Base-by-base conservation (phyloP, 1,140 invertebrate genomes). In the Drosophila mayri region DNA sequence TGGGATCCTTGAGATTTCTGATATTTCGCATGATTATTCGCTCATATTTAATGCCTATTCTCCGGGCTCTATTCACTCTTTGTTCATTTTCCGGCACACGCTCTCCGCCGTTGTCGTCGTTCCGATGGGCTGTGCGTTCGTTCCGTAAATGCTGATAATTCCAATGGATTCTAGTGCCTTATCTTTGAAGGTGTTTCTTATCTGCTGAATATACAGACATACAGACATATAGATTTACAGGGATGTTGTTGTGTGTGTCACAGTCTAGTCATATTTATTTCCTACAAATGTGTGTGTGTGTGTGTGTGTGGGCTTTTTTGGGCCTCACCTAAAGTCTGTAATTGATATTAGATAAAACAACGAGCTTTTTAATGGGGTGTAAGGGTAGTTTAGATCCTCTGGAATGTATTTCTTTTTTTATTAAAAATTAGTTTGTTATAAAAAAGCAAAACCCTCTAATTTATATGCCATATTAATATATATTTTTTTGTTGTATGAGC, bases 1-100 rank as follows among this genome's bases (percentile, higher is more conserved):
- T 90, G 71, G 85, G 85, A 90, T 90, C 85, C 58, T 90, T 90
- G 16, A 85, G 78, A 79, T 90, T 90, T 81, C 55, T 76, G 12
- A 90, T 90, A 58, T 90, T 90, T 61, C 67, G 85, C 85, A 90
- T 90, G 47, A 22, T 41, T 78, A 18, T 58, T 84, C 59, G 57
- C 46, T 85, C 81, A 84, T 84, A 73, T 22, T 77, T 41, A 68
- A 47, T n/a, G 47, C 32, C 67, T 65, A 35, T 65, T 16, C 28
- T 32, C 25, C 35, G 59, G 59, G 54, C 47, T 43, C 35, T 55
- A 55, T 38, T 55, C 71, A 84, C 76, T 59, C 47, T 72, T 32
- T 74, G 52, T 38, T 75, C 70, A 76, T 55, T 49, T 49, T 54
- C 63, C 37, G 35, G 35, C 46, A 30, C 28, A 20, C 46, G 30